Evolutionary conservation across 2,113 vertebrate species (phyloP).

Genomic region (Ariopsis seemanni): DNA sequence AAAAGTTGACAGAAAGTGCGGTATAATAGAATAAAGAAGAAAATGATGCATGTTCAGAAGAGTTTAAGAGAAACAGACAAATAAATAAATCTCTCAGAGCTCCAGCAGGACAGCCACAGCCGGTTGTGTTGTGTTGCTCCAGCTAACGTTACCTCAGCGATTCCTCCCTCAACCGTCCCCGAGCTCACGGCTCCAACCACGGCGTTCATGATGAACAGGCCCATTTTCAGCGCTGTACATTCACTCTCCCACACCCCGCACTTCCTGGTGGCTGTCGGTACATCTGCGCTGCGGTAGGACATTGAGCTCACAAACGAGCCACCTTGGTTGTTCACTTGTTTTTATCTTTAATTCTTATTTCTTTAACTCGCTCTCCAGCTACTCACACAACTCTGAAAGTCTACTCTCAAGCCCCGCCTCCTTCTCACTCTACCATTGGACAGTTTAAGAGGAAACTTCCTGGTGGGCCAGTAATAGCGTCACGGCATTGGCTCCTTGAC

Average conservation of each 20-base stretch:
- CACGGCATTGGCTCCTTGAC: slow-evolving; percentile 47
- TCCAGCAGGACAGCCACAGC: background rate
- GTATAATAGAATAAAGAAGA: background rate
- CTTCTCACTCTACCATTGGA: slow-evolving; percentile 57
- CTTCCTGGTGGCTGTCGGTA: slow-evolving; percentile 26
- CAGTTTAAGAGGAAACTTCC: slow-evolving; percentile 49
- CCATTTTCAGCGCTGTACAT: slow-evolving; percentile 54
- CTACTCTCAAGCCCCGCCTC: slow-evolving; percentile 13
- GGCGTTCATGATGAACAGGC: slow-evolving; percentile 51
- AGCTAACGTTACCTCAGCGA: slow-evolving; percentile 61
- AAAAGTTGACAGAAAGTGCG: background rate
- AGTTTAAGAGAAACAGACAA: background rate
- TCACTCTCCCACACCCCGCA: slow-evolving; percentile 21
- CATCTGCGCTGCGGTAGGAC: slow-evolving; percentile 38
- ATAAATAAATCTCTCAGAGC: background rate
- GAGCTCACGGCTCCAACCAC: slow-evolving; percentile 51
- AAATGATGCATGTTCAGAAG: background rate
- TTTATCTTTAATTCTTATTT: background rate
- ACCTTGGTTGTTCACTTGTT: slow-evolving; percentile 31
- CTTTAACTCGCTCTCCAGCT: slow-evolving; percentile 40
- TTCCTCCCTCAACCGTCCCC: slow-evolving; percentile 50
- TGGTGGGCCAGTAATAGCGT: background rate
- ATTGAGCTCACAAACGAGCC: slow-evolving; percentile 47
- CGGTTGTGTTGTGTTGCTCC: background rate
- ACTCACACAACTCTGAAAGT: slow-evolving; percentile 45